A percentile compares a stretch with the other conserved stretches of the same genome.
Conservation (phyloP, 2,888 invertebrate species). For the Lithophane leautieri region DNA sequence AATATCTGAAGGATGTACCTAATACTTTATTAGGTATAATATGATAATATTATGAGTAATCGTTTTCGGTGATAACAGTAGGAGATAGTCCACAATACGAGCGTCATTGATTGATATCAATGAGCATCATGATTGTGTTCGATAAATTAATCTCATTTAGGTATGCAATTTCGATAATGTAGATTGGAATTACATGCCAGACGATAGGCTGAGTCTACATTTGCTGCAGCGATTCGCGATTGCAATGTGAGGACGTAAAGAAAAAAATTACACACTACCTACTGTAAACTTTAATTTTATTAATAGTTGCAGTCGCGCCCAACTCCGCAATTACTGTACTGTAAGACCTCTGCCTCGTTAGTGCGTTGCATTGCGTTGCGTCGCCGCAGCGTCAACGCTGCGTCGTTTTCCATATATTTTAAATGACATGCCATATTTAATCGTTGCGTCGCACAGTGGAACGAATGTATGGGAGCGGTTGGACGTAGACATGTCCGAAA, state of each 20-base stretch:
- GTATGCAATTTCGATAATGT: not conserved
- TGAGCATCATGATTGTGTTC: not conserved
- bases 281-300: no score
- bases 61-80: slow-evolving; percentile 19
- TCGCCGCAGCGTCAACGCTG: no score
- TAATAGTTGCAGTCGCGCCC: no score
- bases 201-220: not conserved
- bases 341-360: no score
- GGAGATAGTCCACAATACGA: not conserved
- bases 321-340: no score
- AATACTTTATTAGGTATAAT: not conserved
- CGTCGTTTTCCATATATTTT: no score
- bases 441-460: no score
- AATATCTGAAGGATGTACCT: not conserved
- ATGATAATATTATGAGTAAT: slow-evolving; percentile 12
- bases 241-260: not conserved
- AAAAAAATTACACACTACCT: no score
- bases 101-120: slow-evolving; percentile 33
- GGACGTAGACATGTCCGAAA: no score
- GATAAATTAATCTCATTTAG: slow-evolving; percentile 20
- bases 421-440: no score
- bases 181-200: not conserved
- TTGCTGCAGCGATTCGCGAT: not conserved
- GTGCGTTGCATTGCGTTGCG: no score
- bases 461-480: no score